Percentiles rank a stretch among this genome's conserved stretches.
Conservation (phyloP, 2,113 vertebrate genomes). For the Chauna torquata region DNA sequence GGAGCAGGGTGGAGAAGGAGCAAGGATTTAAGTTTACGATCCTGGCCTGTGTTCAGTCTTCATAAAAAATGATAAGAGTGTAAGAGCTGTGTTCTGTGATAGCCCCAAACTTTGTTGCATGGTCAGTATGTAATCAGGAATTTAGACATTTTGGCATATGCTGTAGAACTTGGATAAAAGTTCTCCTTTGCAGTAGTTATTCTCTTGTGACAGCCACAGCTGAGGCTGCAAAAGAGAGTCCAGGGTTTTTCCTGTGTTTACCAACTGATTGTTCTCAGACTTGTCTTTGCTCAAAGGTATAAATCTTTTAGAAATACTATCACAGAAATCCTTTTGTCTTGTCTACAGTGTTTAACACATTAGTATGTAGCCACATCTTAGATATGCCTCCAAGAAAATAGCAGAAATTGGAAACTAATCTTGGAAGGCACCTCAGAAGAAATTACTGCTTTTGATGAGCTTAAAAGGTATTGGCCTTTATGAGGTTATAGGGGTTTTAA, state of each 20-base stretch:
- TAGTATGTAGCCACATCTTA: not conserved
- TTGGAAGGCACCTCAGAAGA: not conserved
- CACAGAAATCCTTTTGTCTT: not conserved
- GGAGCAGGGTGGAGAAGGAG: not conserved
- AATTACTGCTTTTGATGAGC: not conserved
- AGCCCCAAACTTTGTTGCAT: not conserved
- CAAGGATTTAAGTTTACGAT: not conserved
- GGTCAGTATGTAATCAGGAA: not conserved
- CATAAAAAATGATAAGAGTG: not conserved
- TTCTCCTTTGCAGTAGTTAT: not conserved
- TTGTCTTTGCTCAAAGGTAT: not conserved
- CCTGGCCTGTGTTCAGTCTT: not conserved
- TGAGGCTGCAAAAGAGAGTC: not conserved
- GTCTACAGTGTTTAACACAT: not conserved
- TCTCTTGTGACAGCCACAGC: not conserved
- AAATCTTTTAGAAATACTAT: not conserved
- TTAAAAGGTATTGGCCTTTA: not conserved
- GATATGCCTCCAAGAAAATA: not conserved
- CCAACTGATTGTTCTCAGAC: not conserved
- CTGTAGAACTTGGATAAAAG: not conserved
- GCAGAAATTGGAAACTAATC: not conserved
- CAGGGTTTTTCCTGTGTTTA: not conserved
- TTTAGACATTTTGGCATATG: not conserved
- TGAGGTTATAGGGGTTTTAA: not conserved
- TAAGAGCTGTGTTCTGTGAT: not conserved